A percentile compares a stretch with the other conserved stretches of the same genome.
phyloP scores from a whole-genome alignment of 2,113 vertebrate genomes.

The Tragelaphus imberbis region DNA sequence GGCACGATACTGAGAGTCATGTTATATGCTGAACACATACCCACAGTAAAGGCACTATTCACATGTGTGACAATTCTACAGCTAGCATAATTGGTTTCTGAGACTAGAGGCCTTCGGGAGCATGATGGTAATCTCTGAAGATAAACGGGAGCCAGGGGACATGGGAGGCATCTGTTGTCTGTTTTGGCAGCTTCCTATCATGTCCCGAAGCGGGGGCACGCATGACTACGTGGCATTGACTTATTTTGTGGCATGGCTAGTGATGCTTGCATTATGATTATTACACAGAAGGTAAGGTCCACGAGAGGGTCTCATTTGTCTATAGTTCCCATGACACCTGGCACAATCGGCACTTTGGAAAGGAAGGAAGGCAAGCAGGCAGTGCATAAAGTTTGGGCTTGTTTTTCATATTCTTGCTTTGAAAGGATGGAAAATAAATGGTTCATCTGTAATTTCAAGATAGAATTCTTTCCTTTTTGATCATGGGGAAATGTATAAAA shows the following conservation, averaged over 20 bases:
- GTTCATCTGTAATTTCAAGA: slow-evolving; percentile 36
- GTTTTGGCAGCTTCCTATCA: not conserved
- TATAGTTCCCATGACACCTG: not conserved
- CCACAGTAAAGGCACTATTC: not conserved
- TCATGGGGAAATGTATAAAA: slow-evolving; percentile 31
- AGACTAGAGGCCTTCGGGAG: not conserved
- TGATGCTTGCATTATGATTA: not conserved
- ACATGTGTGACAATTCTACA: not conserved
- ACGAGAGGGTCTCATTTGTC: not conserved
- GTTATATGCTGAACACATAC: not conserved
- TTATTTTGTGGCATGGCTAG: not conserved
- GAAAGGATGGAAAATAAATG: slow-evolving; percentile 20
- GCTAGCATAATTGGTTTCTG: not conserved
- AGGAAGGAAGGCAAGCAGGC: not conserved
- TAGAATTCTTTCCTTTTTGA: slow-evolving; percentile 44
- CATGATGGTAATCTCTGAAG: not conserved
- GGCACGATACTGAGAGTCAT: not conserved
- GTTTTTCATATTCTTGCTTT: not conserved
- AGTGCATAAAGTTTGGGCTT: not conserved
- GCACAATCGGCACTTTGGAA: not conserved
- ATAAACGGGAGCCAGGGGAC: not conserved
- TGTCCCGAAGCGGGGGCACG: not conserved
- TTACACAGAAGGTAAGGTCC: not conserved
- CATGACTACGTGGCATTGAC: not conserved
- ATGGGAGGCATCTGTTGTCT: not conserved